These are phyloP conservation scores for Antheraea assamensis DNA, from an alignment of 2,888 invertebrate species.

Conservation along the genomic window DNA sequence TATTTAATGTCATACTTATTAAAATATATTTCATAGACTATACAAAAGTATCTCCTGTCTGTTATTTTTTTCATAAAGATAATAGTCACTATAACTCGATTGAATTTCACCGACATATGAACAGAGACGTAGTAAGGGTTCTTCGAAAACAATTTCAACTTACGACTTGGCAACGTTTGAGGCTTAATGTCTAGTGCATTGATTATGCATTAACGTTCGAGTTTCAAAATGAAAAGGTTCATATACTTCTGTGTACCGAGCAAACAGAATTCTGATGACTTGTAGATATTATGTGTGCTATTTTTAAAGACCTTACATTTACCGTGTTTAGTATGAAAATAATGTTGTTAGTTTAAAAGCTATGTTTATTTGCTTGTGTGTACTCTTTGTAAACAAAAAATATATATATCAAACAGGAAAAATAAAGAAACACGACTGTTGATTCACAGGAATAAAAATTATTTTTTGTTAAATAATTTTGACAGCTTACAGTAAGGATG, in stretches of 20 bases:
- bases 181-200: constrained; percentile 35
- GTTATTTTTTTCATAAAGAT: too few species aligned
- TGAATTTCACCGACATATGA: neutral
- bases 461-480: too few species aligned
- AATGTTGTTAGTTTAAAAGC: too few species aligned
- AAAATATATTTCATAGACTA: too few species aligned
- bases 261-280: neutral
- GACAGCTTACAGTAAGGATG: too few species aligned
- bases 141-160: constrained; percentile 1
- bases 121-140: neutral
- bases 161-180: constrained; percentile 35
- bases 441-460: too few species aligned
- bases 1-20: too few species aligned
- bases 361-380: neutral
- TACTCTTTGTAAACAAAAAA: too few species aligned
- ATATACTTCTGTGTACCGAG: neutral
- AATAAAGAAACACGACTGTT: too few species aligned
- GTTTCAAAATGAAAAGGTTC: neutral
- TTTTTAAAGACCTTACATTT: neutral
- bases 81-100: neutral
- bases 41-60: too few species aligned
- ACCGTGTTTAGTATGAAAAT: too few species aligned
- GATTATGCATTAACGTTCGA: constrained; percentile 40
- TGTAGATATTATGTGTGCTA: neutral
- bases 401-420: too few species aligned